Evolutionary conservation across 2,113 vertebrate genomes (phyloP), one percentile per base, ranked within the genome.

Genomic region (Megaceryle maxima): DNA sequence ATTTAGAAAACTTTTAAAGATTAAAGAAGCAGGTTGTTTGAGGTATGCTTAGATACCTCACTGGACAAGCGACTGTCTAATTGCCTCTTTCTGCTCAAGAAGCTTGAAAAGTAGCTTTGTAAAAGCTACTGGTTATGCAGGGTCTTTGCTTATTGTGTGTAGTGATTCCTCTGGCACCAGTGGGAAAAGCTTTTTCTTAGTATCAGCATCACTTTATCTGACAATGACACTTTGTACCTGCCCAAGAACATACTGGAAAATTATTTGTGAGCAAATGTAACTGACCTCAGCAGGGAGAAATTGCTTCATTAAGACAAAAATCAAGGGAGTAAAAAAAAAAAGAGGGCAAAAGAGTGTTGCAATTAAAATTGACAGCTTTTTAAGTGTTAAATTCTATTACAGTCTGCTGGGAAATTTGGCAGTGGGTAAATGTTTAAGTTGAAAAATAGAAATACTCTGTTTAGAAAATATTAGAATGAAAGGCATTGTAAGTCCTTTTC

Each of bases 271-370:
- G 28, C 75, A 87, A 31, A 70, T 67, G 5, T 3, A 80, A 41
- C 48, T 76, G 84, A 85, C 81, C 67, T 83, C 55, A 79, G 63
- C 57, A 33, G 37, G 41, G n/a, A 69, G 44, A 91, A 96, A 89
- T 90, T 83, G 84, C 67, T 95, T 93, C 75, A 51, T 87, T 80
- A 80, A 76, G 59, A 53, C 41, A 85, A 83, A 95, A 91, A 91
- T 64, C 18, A 73, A 87, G 35, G 28, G 21, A 85, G 6, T 56
- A 41, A 20, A 37, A 12, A 35, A 41, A 73, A 51, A 68, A 62
- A 16, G 13, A 35, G 31, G 19, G 46, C 43, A 66, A 73, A 66
- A 73, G 39, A 48, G 15, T 41, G 19, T 55, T 67, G 79, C 59
- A 85, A 70, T 94, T 94, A 90, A 80, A 92, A 80, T 26, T 57